phyloP scores from a whole-genome alignment of 2,113 vertebrate species.

The Sylvia atricapilla region DNA sequence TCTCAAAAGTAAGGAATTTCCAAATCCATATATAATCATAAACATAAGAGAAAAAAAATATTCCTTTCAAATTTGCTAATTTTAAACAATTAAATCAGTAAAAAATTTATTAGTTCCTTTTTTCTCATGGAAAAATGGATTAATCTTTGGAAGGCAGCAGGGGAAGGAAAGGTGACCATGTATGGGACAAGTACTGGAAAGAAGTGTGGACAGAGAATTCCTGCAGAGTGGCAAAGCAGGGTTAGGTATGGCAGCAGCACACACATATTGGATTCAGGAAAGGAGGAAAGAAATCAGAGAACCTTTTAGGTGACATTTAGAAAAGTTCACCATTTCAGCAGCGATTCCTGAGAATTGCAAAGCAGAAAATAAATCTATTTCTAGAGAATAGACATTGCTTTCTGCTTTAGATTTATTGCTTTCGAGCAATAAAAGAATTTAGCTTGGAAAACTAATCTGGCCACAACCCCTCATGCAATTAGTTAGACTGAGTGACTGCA shows the following conservation, averaged over 20 bases:
- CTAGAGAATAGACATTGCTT: background rate
- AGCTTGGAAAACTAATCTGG: background rate
- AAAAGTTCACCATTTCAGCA: constrained; percentile 49
- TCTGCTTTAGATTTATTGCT: constrained; percentile 11
- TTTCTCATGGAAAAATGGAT: background rate
- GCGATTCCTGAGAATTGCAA: background rate
- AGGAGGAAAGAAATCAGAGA: background rate
- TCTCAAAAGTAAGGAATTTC: background rate
- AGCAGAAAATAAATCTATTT: constrained; percentile 34
- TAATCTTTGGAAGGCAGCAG: background rate
- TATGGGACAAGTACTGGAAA: background rate
- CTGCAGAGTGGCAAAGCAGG: background rate
- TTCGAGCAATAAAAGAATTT: background rate
- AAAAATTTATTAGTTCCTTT: background rate
- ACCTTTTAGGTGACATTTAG: constrained; percentile 59
- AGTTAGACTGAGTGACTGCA: background rate
- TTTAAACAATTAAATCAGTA: background rate
- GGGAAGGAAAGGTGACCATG: background rate
- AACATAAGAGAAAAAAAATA: background rate
- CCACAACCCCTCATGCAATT: background rate
- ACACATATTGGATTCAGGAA: background rate
- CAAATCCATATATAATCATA: background rate
- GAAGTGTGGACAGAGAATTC: background rate
- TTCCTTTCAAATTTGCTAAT: background rate
- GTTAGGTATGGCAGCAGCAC: background rate